Base-by-base conservation (phyloP, 2,113 vertebrate species). In the Epinephelus lanceolatus region DNA sequence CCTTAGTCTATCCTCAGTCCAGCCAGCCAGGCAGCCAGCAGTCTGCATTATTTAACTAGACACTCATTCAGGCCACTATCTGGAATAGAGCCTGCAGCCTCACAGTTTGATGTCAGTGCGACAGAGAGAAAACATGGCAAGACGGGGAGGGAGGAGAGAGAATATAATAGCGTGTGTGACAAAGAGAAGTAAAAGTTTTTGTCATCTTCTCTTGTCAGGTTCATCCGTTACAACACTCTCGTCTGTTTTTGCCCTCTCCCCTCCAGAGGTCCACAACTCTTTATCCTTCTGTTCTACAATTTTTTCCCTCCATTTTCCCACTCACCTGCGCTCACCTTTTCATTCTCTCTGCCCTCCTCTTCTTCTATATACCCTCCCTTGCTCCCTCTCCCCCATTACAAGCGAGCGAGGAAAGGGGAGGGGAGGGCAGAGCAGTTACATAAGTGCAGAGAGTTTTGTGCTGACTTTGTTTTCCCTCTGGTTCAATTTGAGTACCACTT, bases 401-500 rank as follows among this genome's bases (percentile, higher is more conserved):
- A 73, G 68, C 21, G 51, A 67, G 23, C 6, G 49, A 52, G 25
- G 45, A 18, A n/a, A 23, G 19, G 18, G 55, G 27, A 23, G 19
- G 18, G 55, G 45, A 47, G 42, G 55, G 59, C 25, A 71, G 67
- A 63, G 61, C 14, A 5, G 57, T 93, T 93, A 89, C 87, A 76
- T 90, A 94, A 95, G 84, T 61, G 33, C 71, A 65, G 81, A 66
- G 83, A 81, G 52, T 81, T 91, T 92, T 93, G 61, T 90, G 90
- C 90, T 88, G 88, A 94, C 85, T 90, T 91, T 77, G 89, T 90
- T 91, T 88, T 70, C 81, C 88, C 80, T 77, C 80, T 82, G 70
- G 78, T 91, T 89, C 87, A 86, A 88, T 91, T 84, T 86, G 76
- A 86, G 76, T 92, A 86, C 83, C 87, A 90, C 89, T 94, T 91